Percentiles rank a stretch among this genome's conserved stretches.
Evolutionary conservation across 2,797 vertebrate genomes (phyloP).

Genomic region (Synaphobranchus kaupii): DNA sequence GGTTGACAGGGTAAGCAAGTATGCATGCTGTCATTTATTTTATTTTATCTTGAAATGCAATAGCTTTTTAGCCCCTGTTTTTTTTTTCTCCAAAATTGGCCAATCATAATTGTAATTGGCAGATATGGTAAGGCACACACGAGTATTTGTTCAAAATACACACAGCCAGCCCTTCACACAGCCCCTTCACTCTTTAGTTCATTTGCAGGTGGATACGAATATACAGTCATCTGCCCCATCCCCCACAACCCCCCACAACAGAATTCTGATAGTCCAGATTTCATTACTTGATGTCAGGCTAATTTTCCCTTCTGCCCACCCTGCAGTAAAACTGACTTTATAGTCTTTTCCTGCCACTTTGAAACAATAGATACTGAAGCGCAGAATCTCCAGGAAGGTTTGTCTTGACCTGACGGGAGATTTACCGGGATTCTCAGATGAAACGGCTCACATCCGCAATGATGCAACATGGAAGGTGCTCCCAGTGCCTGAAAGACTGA

Average conservation of each 20-base stretch:
- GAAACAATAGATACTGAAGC: slow-evolving; percentile 62
- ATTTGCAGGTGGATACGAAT: not conserved
- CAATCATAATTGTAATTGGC: not conserved
- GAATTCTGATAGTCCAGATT: not conserved
- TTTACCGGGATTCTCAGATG: slow-evolving; percentile 67
- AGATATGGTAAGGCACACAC: not conserved
- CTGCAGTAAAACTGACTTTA: not conserved
- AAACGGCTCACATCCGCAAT: slow-evolving; percentile 59
- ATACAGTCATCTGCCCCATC: no score
- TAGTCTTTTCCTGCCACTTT: not conserved
- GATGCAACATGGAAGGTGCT: slow-evolving; percentile 72
- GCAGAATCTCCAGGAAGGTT: slow-evolving; percentile 68
- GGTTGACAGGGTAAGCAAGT: slow-evolving; percentile 70
- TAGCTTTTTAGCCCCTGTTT: not conserved
- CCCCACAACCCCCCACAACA: not conserved
- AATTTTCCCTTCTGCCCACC: not conserved
- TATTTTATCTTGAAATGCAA: not conserved
- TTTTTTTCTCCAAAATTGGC: not conserved
- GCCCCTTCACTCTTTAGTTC: not conserved
- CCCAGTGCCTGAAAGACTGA: slow-evolving; percentile 68
- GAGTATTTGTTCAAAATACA: not conserved
- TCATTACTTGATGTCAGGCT: not conserved
- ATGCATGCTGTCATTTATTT: not conserved
- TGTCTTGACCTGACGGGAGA: slow-evolving; percentile 70
- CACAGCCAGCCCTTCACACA: not conserved